These are phyloP conservation scores for Hymenochirus boettgeri DNA, from an alignment of 2,113 vertebrate genomes.

Conservation along the genomic window DNA sequence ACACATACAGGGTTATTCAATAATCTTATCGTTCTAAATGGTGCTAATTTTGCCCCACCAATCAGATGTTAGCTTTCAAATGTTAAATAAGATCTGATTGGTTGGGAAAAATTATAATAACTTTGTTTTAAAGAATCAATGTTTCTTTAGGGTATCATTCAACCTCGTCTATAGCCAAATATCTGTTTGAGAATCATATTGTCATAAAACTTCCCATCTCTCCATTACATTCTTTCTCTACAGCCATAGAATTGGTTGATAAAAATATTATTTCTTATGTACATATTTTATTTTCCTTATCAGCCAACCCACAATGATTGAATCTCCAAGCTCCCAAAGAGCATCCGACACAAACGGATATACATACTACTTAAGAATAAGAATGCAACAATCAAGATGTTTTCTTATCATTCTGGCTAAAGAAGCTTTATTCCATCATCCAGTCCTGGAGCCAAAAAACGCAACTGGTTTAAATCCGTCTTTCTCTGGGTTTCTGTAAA, in stretches of 20 bases:
- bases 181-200: constrained; percentile 17
- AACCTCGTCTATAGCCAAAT: too few species aligned
- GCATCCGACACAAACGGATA: constrained; percentile 46
- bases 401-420: constrained; percentile 46
- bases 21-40: too few species aligned
- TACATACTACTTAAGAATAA: constrained; percentile 42
- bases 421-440: constrained; percentile 38
- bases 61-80: too few species aligned
- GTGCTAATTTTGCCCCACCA: too few species aligned
- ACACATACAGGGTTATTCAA: too few species aligned
- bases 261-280: too few species aligned
- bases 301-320: constrained; percentile 19
- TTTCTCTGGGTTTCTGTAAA: constrained; percentile 34
- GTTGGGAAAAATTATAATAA: too few species aligned
- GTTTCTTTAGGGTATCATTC: too few species aligned
- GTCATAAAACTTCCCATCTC: too few species aligned
- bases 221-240: constrained; percentile 15
- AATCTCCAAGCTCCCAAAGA: constrained; percentile 10
- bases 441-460: constrained; percentile 44
- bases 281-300: constrained; percentile 8
- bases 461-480: constrained; percentile 34
- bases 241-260: constrained; percentile 26
- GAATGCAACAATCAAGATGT: constrained; percentile 44
- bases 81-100: too few species aligned
- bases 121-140: too few species aligned